Base-by-base conservation (phyloP, 2,888 invertebrate genomes). In the Sarcophaga carnaria region DNA sequence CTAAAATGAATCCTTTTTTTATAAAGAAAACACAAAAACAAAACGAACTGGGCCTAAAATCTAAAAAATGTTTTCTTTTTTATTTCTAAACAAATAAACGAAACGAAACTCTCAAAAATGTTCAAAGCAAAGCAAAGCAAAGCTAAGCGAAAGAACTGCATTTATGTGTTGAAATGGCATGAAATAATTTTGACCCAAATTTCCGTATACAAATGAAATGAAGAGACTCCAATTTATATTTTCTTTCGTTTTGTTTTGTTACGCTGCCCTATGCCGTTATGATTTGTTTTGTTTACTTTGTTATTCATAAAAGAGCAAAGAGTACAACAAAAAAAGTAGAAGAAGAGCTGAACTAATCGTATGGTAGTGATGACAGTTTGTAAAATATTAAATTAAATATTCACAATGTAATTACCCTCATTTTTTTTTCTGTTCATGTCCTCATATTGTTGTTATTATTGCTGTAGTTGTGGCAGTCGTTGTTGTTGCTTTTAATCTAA, bases 331-430 rank as follows among this genome's bases (percentile, higher is more conserved):
- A n/a, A n/a, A n/a, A 62, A 17, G 62, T 27, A 20, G 25, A 72
- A 70, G 25, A 67, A 63, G 76, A 82, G 14, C 67, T 72, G 27
- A 49, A 78, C 75, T 87, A 84, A 87, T 78, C 84, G 71, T 70
- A 45, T 69, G 66, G 67, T 87, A 84, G 84, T 76, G 84, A 82
- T 82, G 87, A 87, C 84, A 84, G 76, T 82, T 84, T 87, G 76
- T 84, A 84, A 84, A 75, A 81, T 85, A 82, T 84, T 79, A 87
- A 84, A 81, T 87, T 75, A 87, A 87, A 87, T 87, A 87, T 87
- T 81, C 84, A 84, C 76, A 87, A 82, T 82, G 84, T 79, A 87
- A 87, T 87, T 87, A 87, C 66, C 87, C 81, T 60, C 83, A 4
- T 82, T 76, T 76, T 70, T 70, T 59, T 59, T 14, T 14, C 10